Conservation (phyloP, 2,113 vertebrate species). For the Trematocara zebra region DNA sequence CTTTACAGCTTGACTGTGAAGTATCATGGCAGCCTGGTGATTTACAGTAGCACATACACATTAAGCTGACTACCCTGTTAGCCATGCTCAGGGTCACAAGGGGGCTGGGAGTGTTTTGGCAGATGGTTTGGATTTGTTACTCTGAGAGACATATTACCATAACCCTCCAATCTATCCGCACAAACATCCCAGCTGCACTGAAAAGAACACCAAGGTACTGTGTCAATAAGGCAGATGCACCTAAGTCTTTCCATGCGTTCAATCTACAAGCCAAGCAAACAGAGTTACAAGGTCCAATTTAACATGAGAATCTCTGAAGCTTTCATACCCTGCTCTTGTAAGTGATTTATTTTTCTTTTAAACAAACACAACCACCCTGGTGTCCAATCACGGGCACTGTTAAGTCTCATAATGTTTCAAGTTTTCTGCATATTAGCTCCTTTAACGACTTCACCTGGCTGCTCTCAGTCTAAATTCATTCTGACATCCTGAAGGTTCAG, state of each 20-base stretch:
- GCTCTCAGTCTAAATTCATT: not conserved
- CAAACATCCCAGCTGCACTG: slow-evolving; percentile 39
- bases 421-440: not conserved
- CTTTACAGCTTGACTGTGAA: not conserved
- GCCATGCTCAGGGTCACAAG: slow-evolving; percentile 42
- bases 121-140: slow-evolving; percentile 72
- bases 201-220: slow-evolving; percentile 1
- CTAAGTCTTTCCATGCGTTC: slow-evolving; percentile 28
- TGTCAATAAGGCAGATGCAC: slow-evolving; percentile 19
- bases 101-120: slow-evolving; percentile 58
- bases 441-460: not conserved
- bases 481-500: not conserved
- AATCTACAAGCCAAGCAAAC: slow-evolving; percentile 22
- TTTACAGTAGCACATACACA: slow-evolving; percentile 7
- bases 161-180: slow-evolving; percentile 47
- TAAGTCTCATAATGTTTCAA: not conserved
- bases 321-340: not conserved
- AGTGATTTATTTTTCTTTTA: not conserved
- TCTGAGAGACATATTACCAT: slow-evolving; percentile 55
- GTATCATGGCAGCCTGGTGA: not conserved
- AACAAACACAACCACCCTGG: not conserved
- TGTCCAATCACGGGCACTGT: not conserved
- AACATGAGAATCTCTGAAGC: not conserved
- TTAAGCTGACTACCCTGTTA: slow-evolving; percentile 27
- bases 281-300: not conserved